Conservation (phyloP, 64 coral and sea anemone species). For the Orbicella faveolata region DNA sequence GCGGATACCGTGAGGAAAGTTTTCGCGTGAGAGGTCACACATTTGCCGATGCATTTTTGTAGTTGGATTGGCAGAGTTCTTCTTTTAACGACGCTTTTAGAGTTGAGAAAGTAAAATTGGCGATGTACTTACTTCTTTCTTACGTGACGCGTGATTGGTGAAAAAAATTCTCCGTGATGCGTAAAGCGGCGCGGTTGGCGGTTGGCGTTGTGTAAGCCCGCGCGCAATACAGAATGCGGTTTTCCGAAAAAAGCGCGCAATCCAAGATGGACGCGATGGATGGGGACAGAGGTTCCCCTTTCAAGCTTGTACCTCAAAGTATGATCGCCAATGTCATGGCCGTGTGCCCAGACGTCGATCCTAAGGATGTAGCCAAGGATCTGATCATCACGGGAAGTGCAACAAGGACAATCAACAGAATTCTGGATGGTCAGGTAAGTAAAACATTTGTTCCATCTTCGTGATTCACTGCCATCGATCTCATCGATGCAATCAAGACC, state of each 20-base stretch:
- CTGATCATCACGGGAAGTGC: constrained; percentile 32
- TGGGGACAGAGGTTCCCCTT: background rate
- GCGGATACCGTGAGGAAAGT: no score
- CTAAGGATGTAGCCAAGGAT: constrained; percentile 40
- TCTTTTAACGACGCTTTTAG: no score
- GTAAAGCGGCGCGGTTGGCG: no score
- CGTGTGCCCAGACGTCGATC: constrained; percentile 46
- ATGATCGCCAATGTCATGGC: constrained; percentile 48
- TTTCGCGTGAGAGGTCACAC: no score
- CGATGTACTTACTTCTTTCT: no score
- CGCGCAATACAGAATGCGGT: background rate
- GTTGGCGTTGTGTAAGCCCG: background rate
- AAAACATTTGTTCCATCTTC: no score
- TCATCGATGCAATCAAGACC: background rate
- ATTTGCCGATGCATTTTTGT: no score
- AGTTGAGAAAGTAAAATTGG: no score
- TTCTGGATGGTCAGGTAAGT: constrained; percentile 54
- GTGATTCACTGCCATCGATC: background rate
- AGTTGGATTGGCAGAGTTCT: no score
- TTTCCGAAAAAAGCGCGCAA: background rate
- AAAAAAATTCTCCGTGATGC: no score
- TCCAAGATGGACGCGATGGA: constrained; percentile 1
- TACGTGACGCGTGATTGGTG: no score
- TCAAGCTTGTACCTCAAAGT: constrained; percentile 3
- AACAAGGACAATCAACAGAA: constrained; percentile 40